Conservation (phyloP, 2,888 invertebrate genomes). For the Brachyopa scutellaris region DNA sequence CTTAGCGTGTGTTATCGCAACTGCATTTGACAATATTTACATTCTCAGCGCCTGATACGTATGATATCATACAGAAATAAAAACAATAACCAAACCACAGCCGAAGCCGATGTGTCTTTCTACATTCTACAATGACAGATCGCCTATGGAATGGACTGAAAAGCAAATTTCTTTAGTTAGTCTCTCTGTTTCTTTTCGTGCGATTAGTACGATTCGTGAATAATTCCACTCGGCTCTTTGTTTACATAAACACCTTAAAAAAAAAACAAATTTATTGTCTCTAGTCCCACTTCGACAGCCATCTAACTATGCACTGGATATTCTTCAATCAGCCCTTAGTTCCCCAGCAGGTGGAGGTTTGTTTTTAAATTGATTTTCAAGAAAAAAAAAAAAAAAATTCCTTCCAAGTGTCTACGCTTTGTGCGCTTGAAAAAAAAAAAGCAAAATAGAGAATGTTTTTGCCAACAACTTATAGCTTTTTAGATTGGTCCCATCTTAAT, state of each 20-base stretch:
- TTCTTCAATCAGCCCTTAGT: slow-evolving; percentile 56
- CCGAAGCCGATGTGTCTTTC: slow-evolving; percentile 25
- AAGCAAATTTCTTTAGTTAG: slow-evolving; percentile 19
- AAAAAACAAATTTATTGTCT: slow-evolving; percentile 6
- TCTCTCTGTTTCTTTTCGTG: slow-evolving; percentile 38
- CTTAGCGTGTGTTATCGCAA: slow-evolving; percentile 30
- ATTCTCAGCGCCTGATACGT: slow-evolving; percentile 32
- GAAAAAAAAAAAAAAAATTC: background rate
- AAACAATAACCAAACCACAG: slow-evolving; percentile 38
- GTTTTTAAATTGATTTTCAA: slow-evolving; percentile 9
- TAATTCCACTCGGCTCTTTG: slow-evolving; percentile 23
- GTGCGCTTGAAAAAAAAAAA: background rate
- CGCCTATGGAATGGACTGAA: slow-evolving; percentile 17
- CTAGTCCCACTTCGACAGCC: background rate
- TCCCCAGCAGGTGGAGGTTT: slow-evolving; percentile 60
- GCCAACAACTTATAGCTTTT: slow-evolving; percentile 1
- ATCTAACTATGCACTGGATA: slow-evolving; percentile 60
- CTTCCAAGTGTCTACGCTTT: background rate
- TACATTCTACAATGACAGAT: slow-evolving; percentile 18
- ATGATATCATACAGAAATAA: slow-evolving; percentile 36
- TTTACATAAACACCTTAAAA: slow-evolving; percentile 44
- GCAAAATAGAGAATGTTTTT: slow-evolving; percentile 23
- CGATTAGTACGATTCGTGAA: slow-evolving; percentile 34
- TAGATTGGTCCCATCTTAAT: slow-evolving; percentile 31
- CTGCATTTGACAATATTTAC: slow-evolving; percentile 53